Evolutionary conservation across 2,113 vertebrate species (phyloP).

Genomic region (Beaufortia kweichowensis): DNA sequence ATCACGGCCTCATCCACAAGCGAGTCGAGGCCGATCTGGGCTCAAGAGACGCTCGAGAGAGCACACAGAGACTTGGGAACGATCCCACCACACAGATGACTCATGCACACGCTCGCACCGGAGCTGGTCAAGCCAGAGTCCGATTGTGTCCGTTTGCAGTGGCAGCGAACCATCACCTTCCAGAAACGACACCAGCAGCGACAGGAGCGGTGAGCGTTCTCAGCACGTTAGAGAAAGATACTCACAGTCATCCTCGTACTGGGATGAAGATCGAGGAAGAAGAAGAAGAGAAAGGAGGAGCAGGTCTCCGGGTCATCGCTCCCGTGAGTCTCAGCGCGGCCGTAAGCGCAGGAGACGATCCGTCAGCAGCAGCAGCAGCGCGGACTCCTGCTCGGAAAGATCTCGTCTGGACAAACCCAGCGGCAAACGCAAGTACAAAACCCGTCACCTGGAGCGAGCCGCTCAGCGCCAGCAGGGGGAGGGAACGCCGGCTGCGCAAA

Average conservation of each 20-base stretch:
- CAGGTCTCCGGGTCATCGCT: not conserved
- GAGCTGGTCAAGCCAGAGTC: constrained; percentile 2
- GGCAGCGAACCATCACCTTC: constrained; percentile 48
- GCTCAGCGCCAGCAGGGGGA: constrained; percentile 60
- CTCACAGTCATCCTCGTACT: constrained; percentile 70
- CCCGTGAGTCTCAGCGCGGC: not conserved
- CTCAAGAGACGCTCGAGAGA: not conserved
- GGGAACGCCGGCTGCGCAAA: constrained; percentile 69
- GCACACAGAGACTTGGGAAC: not conserved
- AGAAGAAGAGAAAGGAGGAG: not conserved
- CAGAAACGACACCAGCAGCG: constrained; percentile 68
- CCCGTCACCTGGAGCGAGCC: constrained; percentile 82
- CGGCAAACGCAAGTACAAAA: constrained; percentile 96
- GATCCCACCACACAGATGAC: not conserved
- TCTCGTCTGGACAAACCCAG: constrained; percentile 83
- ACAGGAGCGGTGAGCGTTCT: constrained; percentile 75
- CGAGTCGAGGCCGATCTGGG: too few species aligned
- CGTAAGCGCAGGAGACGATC: not conserved
- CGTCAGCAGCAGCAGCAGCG: constrained; percentile 41
- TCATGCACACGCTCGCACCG: not conserved
- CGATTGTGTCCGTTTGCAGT: not conserved
- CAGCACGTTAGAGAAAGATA: constrained; percentile 68
- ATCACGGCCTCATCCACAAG: not conserved
- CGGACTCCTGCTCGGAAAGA: constrained; percentile 40
- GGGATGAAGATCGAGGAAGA: constrained; percentile 28